Base-by-base conservation (phyloP, 2,113 vertebrate genomes). In the Pardalotus punctatus region DNA sequence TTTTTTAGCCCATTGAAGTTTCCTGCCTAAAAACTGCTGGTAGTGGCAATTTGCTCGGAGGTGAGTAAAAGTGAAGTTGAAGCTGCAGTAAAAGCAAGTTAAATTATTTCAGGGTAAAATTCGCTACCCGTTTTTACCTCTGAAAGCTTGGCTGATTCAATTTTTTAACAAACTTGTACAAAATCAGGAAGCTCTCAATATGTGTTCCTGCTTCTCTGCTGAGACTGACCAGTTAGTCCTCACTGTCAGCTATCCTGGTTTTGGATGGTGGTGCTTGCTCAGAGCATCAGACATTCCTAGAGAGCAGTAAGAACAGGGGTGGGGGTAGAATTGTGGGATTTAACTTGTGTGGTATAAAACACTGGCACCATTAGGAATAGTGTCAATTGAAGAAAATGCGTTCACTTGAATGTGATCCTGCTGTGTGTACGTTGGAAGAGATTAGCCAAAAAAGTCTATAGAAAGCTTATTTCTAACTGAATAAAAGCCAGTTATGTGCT, bases 1-100 rank as follows among this genome's bases (percentile, higher is more conserved):
- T 65, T 65, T 84, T 90, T 91, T 81, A 79, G 71, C 4, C 1
- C 48, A 25, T 56, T 94, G 77, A 67, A 76, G 77, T 76, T 97
- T 90, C 76, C 79, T 87, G 76, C 23, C 60, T 88, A n/a, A 94
- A 95, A 87, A 82, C n/a, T 80, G 72, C 51, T 81, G 33, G 78
- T 83, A 81, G 11, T 43, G 74, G 58, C 54, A 88, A 54, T 65
- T 92, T 89, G 73, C 33, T 86, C 12, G 47, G 51, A 72, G 29
- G 19, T 93, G 67, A 94, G 64, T 78, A 90, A 88, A 87, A 86
- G 29, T 43, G 45, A 51, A 91, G 64, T 66, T 93, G 47, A 67
- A 74, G 29, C 36, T 73, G 33, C 25, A 79, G 2, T 76, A 65
- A 58, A 90, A 78, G 40, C 33, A 88, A 36, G 13, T 40, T 57